Evolutionary conservation across 2,113 vertebrate species (phyloP).

Genomic region (Festucalex cinctus): DNA sequence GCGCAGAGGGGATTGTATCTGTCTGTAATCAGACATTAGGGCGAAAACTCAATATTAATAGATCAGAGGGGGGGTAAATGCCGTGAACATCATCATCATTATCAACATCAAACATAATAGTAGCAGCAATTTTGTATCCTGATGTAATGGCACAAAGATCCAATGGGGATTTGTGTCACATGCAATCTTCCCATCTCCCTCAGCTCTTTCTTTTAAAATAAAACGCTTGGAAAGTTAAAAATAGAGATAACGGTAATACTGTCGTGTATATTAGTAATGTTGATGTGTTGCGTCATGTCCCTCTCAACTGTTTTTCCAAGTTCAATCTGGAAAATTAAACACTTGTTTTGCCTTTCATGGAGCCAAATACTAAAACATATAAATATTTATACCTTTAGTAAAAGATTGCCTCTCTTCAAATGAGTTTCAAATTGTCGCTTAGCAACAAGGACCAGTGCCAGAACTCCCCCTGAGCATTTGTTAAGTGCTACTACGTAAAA

Average conservation of each 20-base stretch:
- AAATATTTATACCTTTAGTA: constrained; percentile 39
- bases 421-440: constrained; percentile 34
- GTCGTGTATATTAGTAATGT: background rate
- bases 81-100: background rate
- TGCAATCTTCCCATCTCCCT: constrained; percentile 15
- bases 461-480: constrained; percentile 12
- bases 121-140: constrained; percentile 6
- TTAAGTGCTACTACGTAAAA: constrained; percentile 28
- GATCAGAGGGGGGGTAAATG: constrained; percentile 10
- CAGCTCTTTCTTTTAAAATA: background rate
- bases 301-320: background rate
- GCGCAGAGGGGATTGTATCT: background rate
- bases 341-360: constrained; percentile 7
- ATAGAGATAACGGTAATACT: background rate
- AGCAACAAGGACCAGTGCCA: constrained; percentile 29
- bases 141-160: constrained; percentile 4
- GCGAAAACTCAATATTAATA: constrained; percentile 5
- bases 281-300: constrained; percentile 6
- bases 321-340: constrained; percentile 7
- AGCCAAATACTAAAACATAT: constrained; percentile 34
- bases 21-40: constrained; percentile 12
- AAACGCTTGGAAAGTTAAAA: background rate
- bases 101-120: constrained; percentile 7
- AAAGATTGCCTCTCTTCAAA: constrained; percentile 27
- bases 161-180: constrained; percentile 16